Evolutionary conservation across 2,888 invertebrate species (phyloP), one percentile per base, ranked within the genome.

Genomic region (Heliconius erato): DNA sequence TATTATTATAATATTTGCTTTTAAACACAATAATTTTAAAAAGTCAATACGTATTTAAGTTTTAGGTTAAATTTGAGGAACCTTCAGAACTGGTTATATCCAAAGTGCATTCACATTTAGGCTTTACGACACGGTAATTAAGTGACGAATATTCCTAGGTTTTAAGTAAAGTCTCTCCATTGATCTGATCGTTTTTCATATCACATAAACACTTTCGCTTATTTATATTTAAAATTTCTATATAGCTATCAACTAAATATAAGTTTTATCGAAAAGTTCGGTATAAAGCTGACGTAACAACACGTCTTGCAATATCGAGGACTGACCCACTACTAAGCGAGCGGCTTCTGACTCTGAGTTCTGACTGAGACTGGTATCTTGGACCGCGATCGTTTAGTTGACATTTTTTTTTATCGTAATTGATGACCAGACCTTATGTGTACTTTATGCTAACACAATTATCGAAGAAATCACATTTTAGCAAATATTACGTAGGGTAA

Each of bases 61-160:
- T 65, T 49, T 68, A 49, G 12, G n/a, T 78, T 49, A 12, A 44
- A 40, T 54, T 54, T 40, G 26, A 19, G 14, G 32, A 83, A 81
- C 79, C 76, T 49, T 79, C 23, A 59, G 26, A 81, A 85, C 84
- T 68, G 76, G 84, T 85, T 82, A 68, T 69, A 65, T 59, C 59
- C 79, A 83, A 79, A 83, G 84, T 83, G 81, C 79, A 78, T 84
- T 84, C 83, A 84, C 84, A 82, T 83, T 84, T 67, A 19, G 14
- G 44, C 28, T 23, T 78, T 23, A 40, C 40, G 9, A 59, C 16
- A 76, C 35, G 35, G 16, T 76, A 32, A 16, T 35, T 7, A 26
- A 40, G 14, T 16, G 3, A 32, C 28, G 3, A 23, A n/a, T n/a
- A 59, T 35, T 76, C 35, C 14, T 63, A 76, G 54, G 54, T 23